Base-by-base conservation (phyloP, 1,140 invertebrate species). In the Lucilia cuprina region DNA sequence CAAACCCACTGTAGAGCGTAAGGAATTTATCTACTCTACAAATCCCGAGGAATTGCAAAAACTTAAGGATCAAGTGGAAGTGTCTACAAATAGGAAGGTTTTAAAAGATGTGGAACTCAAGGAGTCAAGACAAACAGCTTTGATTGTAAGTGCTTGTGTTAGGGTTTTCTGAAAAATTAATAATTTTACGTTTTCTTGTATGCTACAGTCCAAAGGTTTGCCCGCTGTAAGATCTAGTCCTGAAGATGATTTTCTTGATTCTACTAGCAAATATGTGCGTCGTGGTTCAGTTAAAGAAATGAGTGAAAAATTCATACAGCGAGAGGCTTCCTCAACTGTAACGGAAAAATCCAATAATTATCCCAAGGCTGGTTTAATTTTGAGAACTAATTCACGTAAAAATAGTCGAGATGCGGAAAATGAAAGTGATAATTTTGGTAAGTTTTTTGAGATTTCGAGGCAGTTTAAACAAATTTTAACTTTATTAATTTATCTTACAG, bases 201-300 rank as follows among this genome's bases (percentile, higher is more conserved):
- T 12, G 2, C 13, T 7, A 34, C 60, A 65, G 41, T 25, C 34
- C 65, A 70, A 74, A 74, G 65, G 35, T 10, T 14, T 21, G 12
- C 34, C 65, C 17, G 35, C 19, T n/a, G 41, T 70, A 50, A 21
- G 75, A 25, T 82, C 82, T 47, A 75, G 60, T 34, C 74, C 82
- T 17, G 82, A 83, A 41, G 82, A 85, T 19, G 82, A 49, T 49
- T 50, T 84, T 10, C 21, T 41, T 19, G 30, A 83, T 47, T 91
- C 85, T 88, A 86, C 86, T 35, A 89, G 85, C 60, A 93, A 93
- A 87, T 91, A 93, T n/a, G 93, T 93, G 9, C 91, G 94, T 75
- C 92, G 93, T 85, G 94, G 93, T 77, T 95, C 95, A 0, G 94
- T 95, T 0, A 94, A 94, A 88, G 94, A 94, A 47, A 92, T 95